Evolutionary conservation across 2,113 vertebrate species (phyloP), one percentile per base, ranked within the genome.

Genomic region (Cephalopholis sonnerati): DNA sequence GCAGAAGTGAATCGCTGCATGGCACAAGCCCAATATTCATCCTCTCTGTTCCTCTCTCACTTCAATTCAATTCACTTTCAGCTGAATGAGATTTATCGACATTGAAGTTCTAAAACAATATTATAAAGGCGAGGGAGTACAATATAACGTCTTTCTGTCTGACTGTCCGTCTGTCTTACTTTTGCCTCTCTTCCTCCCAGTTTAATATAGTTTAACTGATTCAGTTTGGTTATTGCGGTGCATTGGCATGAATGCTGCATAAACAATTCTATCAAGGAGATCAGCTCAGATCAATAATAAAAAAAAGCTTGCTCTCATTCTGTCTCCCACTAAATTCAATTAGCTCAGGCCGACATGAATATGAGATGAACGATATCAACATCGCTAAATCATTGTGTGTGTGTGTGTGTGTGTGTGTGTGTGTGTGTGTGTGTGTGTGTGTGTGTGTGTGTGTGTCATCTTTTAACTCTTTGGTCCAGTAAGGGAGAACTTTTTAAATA

Each of bases 161-260:
- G 24, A 32, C 27, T 69, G 51, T 27, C 29, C 20, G 8, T 74
- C 36, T 57, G 36, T 62, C 77, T 68, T 61, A 27, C 29, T 59
- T 68, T 2, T 24, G 25, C 9, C 24, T 25, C 13, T 46, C 29
- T 27, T 66, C 58, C 68, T 70, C 63, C 27, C 64, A 54, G 50
- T 74, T 79, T 82, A 87, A 72, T 89, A 67, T 67, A 64, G 22
- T 79, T 59, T 81, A 84, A 82, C 48, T 78, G 51, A 81, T 87
- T 86, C 32, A 39, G 10, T 57, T 58, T 46, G 68, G 65, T 72
- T 46, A 72, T 75, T 73, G 18, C 18, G 20, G 25, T 61, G 15
- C 69, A 66, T 71, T 74, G 58, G 66, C 41, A 77, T 54, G 9
- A 44, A 81, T n/a, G 48, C 50, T 68, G 32, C 73, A 70, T 48